Percentiles rank a stretch among this genome's conserved stretches.
Conservation (phyloP, 2,888 invertebrate species). For the Morpho deidamia region DNA sequence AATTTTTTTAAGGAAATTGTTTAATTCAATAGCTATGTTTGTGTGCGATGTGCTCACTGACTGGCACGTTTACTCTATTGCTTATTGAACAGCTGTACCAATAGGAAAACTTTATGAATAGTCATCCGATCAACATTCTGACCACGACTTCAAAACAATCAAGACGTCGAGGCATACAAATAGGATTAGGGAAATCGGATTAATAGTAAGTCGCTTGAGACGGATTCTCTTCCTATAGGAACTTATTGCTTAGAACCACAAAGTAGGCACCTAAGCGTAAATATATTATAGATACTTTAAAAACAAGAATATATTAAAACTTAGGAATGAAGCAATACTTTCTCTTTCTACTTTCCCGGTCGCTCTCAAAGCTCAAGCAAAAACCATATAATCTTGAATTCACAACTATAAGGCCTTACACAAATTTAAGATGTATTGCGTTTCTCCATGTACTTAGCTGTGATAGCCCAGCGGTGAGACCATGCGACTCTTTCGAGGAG, state of each 20-base stretch:
- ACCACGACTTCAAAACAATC: constrained; percentile 62
- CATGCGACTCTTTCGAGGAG: too few species aligned
- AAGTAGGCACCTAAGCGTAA: neutral
- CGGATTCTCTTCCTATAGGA: constrained; percentile 32
- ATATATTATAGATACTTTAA: too few species aligned
- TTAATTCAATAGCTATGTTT: constrained; percentile 13
- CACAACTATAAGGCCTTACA: constrained; percentile 35
- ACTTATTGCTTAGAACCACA: constrained; percentile 2
- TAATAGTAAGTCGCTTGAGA: constrained; percentile 33
- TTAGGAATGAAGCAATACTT: constrained; percentile 19
- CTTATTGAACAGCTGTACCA: constrained; percentile 22
- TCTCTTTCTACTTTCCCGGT: constrained; percentile 32
- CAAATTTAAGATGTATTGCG: constrained; percentile 37
- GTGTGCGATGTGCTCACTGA: neutral
- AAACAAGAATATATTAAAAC: too few species aligned
- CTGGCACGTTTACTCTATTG: constrained; percentile 5
- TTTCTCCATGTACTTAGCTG: constrained; percentile 19
- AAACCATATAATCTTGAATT: constrained; percentile 40
- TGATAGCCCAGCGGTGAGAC: too few species aligned
- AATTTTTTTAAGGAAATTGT: constrained; percentile 18
- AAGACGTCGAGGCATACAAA: constrained; percentile 52
- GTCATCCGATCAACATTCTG: constrained; percentile 45
- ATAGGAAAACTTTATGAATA: constrained; percentile 32
- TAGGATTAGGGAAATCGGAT: constrained; percentile 41
- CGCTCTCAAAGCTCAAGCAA: constrained; percentile 35